phyloP scores from a whole-genome alignment of 2,797 vertebrate species.

The Xenopus petersii region DNA sequence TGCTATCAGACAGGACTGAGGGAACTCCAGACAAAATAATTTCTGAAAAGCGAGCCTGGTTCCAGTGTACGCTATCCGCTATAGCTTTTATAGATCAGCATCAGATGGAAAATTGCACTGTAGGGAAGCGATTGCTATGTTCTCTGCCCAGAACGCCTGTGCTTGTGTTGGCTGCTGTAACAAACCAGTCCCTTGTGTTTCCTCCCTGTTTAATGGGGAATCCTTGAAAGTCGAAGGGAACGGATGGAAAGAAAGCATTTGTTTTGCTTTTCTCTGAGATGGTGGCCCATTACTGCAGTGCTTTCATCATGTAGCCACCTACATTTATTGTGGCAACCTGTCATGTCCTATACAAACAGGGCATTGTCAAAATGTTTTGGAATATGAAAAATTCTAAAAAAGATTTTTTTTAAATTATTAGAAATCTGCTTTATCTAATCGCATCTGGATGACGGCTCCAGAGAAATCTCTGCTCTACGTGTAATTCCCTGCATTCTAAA shows the following conservation, averaged over 20 bases:
- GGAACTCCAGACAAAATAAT: no score
- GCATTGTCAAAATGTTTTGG: no score
- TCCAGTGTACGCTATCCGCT: no score
- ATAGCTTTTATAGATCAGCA: conserved; percentile 16
- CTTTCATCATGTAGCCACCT: conserved; percentile 25
- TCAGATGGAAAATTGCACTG: conserved; percentile 32
- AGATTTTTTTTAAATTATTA: no score
- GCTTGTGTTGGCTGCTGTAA: conserved; percentile 42
- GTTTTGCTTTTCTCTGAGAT: neutral
- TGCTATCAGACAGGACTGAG: no score
- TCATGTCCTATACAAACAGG: no score
- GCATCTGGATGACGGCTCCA: no score
- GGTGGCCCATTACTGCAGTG: conserved; percentile 23
- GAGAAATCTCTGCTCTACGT: no score
- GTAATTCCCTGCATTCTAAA: no score
- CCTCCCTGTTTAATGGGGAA: conserved; percentile 35
- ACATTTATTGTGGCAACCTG: neutral
- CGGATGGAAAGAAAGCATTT: conserved; percentile 30
- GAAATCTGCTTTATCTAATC: no score
- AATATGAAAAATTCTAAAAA: no score
- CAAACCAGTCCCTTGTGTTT: conserved; percentile 34
- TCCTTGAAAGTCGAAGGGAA: conserved; percentile 27
- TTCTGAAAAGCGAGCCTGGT: no score
- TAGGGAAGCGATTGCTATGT: conserved; percentile 11
- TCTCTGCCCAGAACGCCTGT: conserved; percentile 27